phyloP scores from a whole-genome alignment of 2,888 invertebrate genomes.

The Alloscopus bannaensis region DNA sequence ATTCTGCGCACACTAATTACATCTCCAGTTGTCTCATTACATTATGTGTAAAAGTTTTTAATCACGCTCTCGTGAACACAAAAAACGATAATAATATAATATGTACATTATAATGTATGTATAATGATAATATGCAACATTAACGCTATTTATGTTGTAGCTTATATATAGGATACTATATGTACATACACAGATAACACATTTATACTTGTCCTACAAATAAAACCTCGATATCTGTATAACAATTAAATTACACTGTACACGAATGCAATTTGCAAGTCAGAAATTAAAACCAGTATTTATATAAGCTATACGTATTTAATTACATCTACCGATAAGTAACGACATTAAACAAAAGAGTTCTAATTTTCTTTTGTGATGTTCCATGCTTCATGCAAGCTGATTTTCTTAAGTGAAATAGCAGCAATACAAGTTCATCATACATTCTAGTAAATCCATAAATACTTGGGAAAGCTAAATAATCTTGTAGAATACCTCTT shows the following conservation, averaged over 20 bases:
- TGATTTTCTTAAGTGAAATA: too few relatives aligned
- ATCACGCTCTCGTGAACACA: conserved; percentile 62
- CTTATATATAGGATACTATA: not conserved
- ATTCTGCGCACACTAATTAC: too few relatives aligned
- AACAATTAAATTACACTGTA: conserved; percentile 5
- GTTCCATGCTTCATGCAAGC: too few relatives aligned
- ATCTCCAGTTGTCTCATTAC: conserved; percentile 44
- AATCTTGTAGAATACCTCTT: too few relatives aligned
- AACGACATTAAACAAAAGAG: too few relatives aligned
- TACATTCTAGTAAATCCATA: too few relatives aligned
- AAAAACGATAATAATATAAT: conserved; percentile 37
- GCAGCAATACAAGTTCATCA: too few relatives aligned
- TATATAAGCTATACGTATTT: not conserved
- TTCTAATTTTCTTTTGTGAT: too few relatives aligned
- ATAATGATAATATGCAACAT: conserved; percentile 21
- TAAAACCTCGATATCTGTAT: conserved; percentile 4
- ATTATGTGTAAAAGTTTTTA: conserved; percentile 57
- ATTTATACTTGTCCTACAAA: conserved; percentile 1
- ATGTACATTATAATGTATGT: conserved; percentile 15
- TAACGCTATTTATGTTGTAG: not conserved
- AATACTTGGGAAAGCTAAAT: too few relatives aligned
- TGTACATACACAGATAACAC: not conserved
- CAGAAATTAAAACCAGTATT: conserved; percentile 29
- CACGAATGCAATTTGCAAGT: conserved; percentile 12
- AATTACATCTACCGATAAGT: too few relatives aligned